Base-by-base conservation (phyloP, 2,797 vertebrate species). In the Molossus alvarezi region DNA sequence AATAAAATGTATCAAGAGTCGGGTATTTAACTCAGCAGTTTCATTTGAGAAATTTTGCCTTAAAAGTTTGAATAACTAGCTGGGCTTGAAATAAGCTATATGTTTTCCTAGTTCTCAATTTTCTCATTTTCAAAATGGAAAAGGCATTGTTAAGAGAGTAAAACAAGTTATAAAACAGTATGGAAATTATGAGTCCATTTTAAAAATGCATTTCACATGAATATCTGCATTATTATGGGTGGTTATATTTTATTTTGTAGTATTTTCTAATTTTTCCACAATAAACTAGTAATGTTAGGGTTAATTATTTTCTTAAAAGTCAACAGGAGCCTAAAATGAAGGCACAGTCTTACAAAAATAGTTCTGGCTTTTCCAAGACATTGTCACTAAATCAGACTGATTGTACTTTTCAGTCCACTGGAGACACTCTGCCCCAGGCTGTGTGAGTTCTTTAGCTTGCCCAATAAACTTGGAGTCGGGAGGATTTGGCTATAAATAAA, bases 31-130 rank as follows among this genome's bases (percentile, higher is more conserved):
- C 18, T 94, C 77, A 73, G 51, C 29, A 79, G 76, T 58, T 77
- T 15, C 45, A 25, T 95, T 95, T 60, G 9, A 94, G 67, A 92
- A 83, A 71, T 73, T 41, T 75, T 91, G 45, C 55, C 79, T 91
- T 91, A 64, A 80, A 76, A 57, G 10, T 48, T 65, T 72, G 29
- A 93, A 51, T 37, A 64, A 67, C 37, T 5, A 65, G 3, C 15
- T 65, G 11, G 14, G 5, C 25, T 8, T 75, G 12, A 48, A 23
- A 65, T 58, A 72, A 93, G 6, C 15, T 91, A 0, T 65, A 17
- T 41, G 1, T 23, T 8, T 84, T 73, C 72, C 7, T 48, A 6
- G 25, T 69, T 37, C 12, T 86, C 67, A 62, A 9, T 58, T 81
- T 92, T 89, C 62, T 89, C 13, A 11, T n/a, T 5, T 79, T 11